phyloP scores from a whole-genome alignment of 1,140 invertebrate genomes.

The Acromyrmex charruanus region DNA sequence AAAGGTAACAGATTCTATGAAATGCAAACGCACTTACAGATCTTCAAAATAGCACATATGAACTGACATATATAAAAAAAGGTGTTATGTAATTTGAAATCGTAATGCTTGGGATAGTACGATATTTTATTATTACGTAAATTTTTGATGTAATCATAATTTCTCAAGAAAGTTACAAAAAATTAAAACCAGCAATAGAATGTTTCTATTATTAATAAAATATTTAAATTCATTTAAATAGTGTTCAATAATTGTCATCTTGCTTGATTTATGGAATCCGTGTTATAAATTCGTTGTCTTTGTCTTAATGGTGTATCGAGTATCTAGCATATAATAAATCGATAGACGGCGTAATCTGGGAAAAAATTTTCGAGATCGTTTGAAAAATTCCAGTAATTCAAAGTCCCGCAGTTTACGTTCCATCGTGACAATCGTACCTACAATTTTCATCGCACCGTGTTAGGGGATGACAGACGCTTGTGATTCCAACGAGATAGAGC shows the following conservation, averaged over 20 bases:
- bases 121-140: neutral
- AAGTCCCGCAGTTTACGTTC: constrained; percentile 7
- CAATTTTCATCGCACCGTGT: constrained; percentile 70
- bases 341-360: neutral
- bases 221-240: neutral
- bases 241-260: neutral
- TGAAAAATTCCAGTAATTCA: constrained; percentile 51
- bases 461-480: constrained; percentile 46
- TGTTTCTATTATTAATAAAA: constrained; percentile 9
- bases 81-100: neutral
- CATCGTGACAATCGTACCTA: constrained; percentile 61
- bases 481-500: constrained; percentile 77
- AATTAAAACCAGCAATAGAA: neutral
- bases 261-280: constrained; percentile 9
- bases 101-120: neutral
- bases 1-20: neutral
- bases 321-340: constrained; percentile 33
- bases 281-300: constrained; percentile 51
- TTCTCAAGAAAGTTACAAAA: neutral
- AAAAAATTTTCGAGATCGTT: constrained; percentile 45
- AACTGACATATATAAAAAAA: neutral
- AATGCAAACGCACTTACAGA: neutral
- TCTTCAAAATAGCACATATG: neutral
- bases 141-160: constrained; percentile 5
- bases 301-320: neutral